Percentiles rank a stretch among this genome's conserved stretches.
Evolutionary conservation across 1,140 invertebrate genomes (phyloP).

Genomic region (Zaprionus tsacasi): DNA sequence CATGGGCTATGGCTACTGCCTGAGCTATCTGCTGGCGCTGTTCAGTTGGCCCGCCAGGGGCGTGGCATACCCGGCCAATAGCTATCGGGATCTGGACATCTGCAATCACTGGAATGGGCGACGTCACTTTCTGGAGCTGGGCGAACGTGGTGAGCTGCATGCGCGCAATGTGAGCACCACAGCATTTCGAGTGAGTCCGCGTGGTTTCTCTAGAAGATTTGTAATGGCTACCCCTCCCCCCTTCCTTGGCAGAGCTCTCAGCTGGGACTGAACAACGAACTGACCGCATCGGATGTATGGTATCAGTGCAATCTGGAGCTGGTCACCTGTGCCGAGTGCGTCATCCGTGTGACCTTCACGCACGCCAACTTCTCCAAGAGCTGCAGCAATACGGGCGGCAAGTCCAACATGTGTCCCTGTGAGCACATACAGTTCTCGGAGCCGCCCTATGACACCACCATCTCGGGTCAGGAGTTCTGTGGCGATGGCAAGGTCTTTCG

Average conservation of each 20-base stretch:
- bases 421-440: conserved; percentile 89
- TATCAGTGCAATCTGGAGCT: conserved; percentile 88
- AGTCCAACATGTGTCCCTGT: conserved; percentile 85
- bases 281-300: conserved; percentile 65
- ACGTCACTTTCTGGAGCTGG: conserved; percentile 87
- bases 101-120: conserved; percentile 87
- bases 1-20: conserved; percentile 63
- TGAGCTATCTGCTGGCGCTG: conserved; percentile 56
- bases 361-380: conserved; percentile 84
- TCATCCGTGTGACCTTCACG: conserved; percentile 87
- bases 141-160: conserved; percentile 86
- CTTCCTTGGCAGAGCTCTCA: conserved; percentile 61
- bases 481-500: conserved; percentile 86
- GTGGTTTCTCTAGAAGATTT: not conserved
- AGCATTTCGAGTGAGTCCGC: conserved; percentile 69
- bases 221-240: not conserved
- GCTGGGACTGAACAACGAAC: conserved; percentile 57
- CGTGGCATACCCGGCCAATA: conserved; percentile 66
- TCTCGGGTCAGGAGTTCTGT: conserved; percentile 87
- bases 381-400: conserved; percentile 75
- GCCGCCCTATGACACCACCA: conserved; percentile 87
- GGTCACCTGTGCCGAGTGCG: conserved; percentile 89
- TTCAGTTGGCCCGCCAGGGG: conserved; percentile 38
- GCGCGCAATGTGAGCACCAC: conserved; percentile 85
- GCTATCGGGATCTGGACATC: conserved; percentile 86